These are phyloP conservation scores for Beaufortia kweichowensis DNA, from an alignment of 2,113 vertebrate genomes.

Conservation along the genomic window DNA sequence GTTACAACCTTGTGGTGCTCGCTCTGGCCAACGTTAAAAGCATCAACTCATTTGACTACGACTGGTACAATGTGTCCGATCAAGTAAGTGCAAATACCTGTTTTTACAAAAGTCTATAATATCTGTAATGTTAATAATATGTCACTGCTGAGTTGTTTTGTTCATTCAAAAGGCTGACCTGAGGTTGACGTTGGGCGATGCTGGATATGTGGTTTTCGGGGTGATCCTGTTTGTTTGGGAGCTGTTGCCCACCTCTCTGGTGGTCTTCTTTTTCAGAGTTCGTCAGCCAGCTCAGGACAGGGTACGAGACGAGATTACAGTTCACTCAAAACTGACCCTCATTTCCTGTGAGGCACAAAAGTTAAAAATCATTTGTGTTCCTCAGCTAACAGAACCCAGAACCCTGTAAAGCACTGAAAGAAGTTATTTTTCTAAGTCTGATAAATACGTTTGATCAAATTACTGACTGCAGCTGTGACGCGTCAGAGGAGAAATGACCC, in stretches of 20 bases:
- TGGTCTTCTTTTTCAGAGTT: conserved; percentile 96
- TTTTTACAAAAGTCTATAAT: too few relatives aligned
- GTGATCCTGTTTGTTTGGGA: conserved; percentile 96
- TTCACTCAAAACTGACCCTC: too few relatives aligned
- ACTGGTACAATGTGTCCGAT: conserved; percentile 99
- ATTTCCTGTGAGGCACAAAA: too few relatives aligned
- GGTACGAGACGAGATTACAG: conserved; percentile 61
- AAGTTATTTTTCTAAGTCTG: too few relatives aligned
- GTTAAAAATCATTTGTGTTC: too few relatives aligned
- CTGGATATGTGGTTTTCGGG: conserved; percentile 90
- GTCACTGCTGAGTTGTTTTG: conserved; percentile 34
- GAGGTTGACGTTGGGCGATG: conserved; percentile 87
- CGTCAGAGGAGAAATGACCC: too few relatives aligned
- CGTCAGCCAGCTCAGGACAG: conserved; percentile 83
- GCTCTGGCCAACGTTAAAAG: conserved; percentile 82
- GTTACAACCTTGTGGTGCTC: conserved; percentile 93
- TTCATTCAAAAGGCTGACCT: conserved; percentile 82
- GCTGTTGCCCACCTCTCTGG: conserved; percentile 91
- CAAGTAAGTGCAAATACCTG: conserved; percentile 74
- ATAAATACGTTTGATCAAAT: too few relatives aligned
- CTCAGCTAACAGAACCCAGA: too few relatives aligned
- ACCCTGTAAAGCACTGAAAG: too few relatives aligned
- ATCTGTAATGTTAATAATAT: too few relatives aligned
- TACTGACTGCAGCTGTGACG: too few relatives aligned
- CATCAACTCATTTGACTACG: conserved; percentile 91